Conservation (phyloP, 2,113 vertebrate genomes). For the Pyxicephalus adspersus region DNA sequence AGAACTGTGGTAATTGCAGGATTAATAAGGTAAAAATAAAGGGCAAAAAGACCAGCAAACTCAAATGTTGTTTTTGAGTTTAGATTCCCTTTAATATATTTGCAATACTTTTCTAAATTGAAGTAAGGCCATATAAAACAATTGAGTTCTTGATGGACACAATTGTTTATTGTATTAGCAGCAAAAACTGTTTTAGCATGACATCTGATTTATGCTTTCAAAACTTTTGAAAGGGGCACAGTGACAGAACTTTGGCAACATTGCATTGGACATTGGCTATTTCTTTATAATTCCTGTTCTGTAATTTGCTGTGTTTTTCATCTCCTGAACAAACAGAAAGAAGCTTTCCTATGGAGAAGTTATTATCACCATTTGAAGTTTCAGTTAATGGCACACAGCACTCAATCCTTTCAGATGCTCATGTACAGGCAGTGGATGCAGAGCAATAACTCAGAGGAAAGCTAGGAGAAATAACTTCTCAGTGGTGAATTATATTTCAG, state of each 20-base stretch:
- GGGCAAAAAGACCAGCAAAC: too few species aligned
- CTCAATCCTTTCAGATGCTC: conserved; percentile 31
- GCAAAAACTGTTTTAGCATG: too few species aligned
- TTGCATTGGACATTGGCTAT: neutral
- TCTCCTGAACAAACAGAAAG: conserved; percentile 35
- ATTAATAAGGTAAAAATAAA: too few species aligned
- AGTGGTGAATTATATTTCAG: conserved; percentile 38
- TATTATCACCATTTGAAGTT: conserved; percentile 51
- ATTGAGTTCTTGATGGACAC: too few species aligned
- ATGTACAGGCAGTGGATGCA: neutral
- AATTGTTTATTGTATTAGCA: too few species aligned
- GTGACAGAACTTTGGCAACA: neutral
- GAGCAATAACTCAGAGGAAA: conserved; percentile 40
- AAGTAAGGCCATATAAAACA: too few species aligned
- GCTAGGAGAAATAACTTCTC: neutral
- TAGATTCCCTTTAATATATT: too few species aligned
- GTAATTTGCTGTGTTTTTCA: conserved; percentile 18
- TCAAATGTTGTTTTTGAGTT: too few species aligned
- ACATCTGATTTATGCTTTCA: conserved; percentile 1
- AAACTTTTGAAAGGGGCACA: neutral
- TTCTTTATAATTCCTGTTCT: conserved; percentile 37
- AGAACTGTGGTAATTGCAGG: too few species aligned
- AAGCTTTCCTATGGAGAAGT: conserved; percentile 50
- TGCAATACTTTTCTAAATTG: too few species aligned
- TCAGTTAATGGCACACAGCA: conserved; percentile 1